Base-by-base conservation (phyloP, 2,113 vertebrate genomes). In the Periophthalmodon schlosseri region DNA sequence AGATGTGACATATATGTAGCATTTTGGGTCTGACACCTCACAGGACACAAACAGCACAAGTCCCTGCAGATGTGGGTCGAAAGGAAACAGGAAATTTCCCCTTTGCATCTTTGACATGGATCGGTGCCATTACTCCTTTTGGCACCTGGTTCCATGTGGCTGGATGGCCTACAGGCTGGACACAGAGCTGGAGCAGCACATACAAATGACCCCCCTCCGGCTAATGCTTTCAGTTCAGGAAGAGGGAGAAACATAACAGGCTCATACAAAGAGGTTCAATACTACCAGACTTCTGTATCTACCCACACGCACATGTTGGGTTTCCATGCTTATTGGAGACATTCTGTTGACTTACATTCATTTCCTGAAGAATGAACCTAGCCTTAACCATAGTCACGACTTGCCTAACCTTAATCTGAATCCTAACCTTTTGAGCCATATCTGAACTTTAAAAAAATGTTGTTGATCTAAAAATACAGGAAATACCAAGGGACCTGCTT, bases 161-260 rank as follows among this genome's bases (percentile, higher is more conserved):
- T 74, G 70, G 74, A 80, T 79, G 76, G 75, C 87, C 84, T 47
- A 64, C 66, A 73, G 87, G 83, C 83, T 78, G 73, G 87, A 84
- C 83, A 74, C 83, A 80, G 67, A 81, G 85, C 74, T 74, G 80
- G 75, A 77, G 77, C 78, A 82, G 75, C 74, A 56, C 79, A 90
- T 84, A 89, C 86, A 90, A 91, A 91, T 90, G 82, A 86, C 78
- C 72, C 70, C 74, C 89, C 82, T 79, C 47, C 56, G 86, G 91
- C 82, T 65, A 65, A 75, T 73, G n/a, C 68, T 77, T 84, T 74
- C 61, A 83, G 86, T 58, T 70, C 57, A 58, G 65, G 56, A 36
- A 77, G 49, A 36, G 36, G 12, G 52, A 49, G 68, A 56, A 34
- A 64, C 39, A 28, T 10, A 21, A 61, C 20, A 72, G 21, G 69